phyloP scores from a whole-genome alignment of 2,888 invertebrate species.

The Myopa testacea region DNA sequence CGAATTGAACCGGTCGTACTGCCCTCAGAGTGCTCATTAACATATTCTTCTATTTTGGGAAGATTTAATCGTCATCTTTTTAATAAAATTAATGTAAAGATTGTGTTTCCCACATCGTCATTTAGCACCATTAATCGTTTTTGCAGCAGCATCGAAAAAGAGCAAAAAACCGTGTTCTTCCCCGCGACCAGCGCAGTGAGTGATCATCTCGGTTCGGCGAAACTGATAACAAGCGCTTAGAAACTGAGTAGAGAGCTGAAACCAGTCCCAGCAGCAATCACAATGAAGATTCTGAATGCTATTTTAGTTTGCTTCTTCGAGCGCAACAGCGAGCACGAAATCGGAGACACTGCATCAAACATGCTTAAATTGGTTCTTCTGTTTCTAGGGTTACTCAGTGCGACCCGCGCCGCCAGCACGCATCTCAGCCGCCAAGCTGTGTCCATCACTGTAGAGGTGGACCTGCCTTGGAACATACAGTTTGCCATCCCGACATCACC shows the following conservation, averaged over 20 bases:
- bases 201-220: no score
- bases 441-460: slow-evolving; percentile 9
- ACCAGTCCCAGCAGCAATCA: neutral
- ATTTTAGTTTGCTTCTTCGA: neutral
- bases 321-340: neutral
- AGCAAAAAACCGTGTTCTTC: no score
- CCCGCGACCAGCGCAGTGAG: no score
- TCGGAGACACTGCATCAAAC: neutral
- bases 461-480: slow-evolving; percentile 23
- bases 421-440: neutral
- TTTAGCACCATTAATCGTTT: no score
- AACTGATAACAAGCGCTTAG: neutral
- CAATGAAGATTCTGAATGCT: neutral
- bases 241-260: no score
- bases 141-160: no score
- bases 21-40: no score
- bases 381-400: neutral
- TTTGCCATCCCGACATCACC: neutral
- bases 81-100: no score
- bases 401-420: neutral
- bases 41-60: no score
- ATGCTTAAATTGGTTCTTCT: neutral
- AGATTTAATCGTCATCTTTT: no score
- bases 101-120: no score
- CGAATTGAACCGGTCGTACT: no score